Evolutionary conservation across 2,113 vertebrate species (phyloP).

Genomic region (Neofelis nebulosa): DNA sequence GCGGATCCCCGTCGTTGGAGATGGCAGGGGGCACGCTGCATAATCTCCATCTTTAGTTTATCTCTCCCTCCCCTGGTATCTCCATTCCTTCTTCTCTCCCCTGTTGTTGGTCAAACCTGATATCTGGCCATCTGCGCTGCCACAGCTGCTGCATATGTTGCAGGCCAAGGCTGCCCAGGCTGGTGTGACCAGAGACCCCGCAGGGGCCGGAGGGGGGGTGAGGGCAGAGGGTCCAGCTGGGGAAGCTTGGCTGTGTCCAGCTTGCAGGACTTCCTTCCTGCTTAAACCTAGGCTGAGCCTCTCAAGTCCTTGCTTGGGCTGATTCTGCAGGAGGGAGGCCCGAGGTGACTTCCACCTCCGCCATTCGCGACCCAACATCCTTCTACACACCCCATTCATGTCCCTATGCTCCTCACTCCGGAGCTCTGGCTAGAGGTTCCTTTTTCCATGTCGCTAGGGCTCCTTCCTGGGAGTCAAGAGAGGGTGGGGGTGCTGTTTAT

Average conservation of each 20-base stretch:
- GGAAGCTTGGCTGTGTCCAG: conserved; percentile 56
- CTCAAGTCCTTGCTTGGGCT: conserved; percentile 32
- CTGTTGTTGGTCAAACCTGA: conserved; percentile 71
- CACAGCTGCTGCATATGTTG: conserved; percentile 81
- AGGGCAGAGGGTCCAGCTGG: conserved; percentile 60
- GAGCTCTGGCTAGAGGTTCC: neutral
- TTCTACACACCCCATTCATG: neutral
- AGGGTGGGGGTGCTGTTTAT: neutral
- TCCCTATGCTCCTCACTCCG: neutral
- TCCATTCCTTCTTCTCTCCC: conserved; percentile 62
- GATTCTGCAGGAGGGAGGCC: conserved; percentile 43
- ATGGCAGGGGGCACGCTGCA: neutral
- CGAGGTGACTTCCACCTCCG: neutral
- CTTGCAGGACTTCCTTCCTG: conserved; percentile 77
- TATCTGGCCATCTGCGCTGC: conserved; percentile 69
- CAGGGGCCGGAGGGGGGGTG: neutral
- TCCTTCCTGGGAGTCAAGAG: conserved; percentile 31
- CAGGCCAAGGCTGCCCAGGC: conserved; percentile 49
- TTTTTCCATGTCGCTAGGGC: neutral
- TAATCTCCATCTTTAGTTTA: neutral
- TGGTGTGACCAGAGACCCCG: conserved; percentile 58
- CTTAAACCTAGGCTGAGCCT: conserved; percentile 40
- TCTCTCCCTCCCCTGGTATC: neutral
- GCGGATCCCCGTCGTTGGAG: neutral
- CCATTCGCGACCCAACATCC: conserved; percentile 4